phyloP scores from a whole-genome alignment of 2,797 vertebrate species.

The Sebastes nivosus region DNA sequence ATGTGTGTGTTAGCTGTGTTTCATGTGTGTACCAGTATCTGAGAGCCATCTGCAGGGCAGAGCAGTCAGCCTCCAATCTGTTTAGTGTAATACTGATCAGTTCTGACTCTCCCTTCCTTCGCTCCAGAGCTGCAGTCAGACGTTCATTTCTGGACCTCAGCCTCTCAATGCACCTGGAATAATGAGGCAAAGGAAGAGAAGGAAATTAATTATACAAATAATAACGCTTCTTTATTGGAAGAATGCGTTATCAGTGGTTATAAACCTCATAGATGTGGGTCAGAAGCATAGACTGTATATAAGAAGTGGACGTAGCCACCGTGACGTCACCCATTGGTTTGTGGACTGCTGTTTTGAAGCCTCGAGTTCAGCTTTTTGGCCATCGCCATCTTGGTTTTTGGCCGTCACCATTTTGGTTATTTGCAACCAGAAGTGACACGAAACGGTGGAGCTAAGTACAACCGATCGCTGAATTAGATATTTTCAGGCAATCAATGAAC shows the following conservation, averaged over 20 bases:
- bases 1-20: constrained; percentile 11
- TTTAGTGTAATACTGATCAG: constrained; percentile 83
- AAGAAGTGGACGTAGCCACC: too few relatives aligned
- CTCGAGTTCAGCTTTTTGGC: too few relatives aligned
- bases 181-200: neutral
- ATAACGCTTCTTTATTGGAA: neutral
- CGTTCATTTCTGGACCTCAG: constrained; percentile 87
- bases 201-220: neutral
- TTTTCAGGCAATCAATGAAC: too few relatives aligned
- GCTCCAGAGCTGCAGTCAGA: constrained; percentile 84
- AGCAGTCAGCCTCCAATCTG: constrained; percentile 85
- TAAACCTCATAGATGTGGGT: too few relatives aligned
- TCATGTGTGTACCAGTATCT: constrained; percentile 83
- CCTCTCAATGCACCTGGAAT: constrained; percentile 82
- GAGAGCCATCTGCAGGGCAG: constrained; percentile 85
- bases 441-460: too few relatives aligned
- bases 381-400: too few relatives aligned
- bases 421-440: too few relatives aligned
- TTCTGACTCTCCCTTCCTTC: constrained; percentile 85
- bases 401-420: too few relatives aligned
- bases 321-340: too few relatives aligned
- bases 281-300: too few relatives aligned
- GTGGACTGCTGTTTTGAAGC: too few relatives aligned
- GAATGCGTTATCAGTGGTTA: neutral
- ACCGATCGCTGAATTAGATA: too few relatives aligned